Conservation (phyloP, 2,113 vertebrate genomes). For the Paralichthys olivaceus region DNA sequence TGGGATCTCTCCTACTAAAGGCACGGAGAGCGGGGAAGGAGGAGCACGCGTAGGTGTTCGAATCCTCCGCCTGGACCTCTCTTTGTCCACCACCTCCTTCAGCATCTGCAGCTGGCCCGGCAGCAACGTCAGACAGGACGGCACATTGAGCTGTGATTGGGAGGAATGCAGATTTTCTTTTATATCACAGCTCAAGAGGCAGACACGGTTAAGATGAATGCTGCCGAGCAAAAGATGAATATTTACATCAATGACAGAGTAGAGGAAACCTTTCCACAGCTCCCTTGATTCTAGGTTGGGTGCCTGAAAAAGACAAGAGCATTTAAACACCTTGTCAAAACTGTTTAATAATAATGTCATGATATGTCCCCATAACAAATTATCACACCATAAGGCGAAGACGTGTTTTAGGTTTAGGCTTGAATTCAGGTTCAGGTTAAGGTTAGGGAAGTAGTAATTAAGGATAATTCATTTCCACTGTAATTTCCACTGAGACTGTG, state of each 20-base stretch:
- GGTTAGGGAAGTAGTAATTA: no score
- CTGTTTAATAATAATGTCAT: no score
- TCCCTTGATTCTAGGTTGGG: slow-evolving; percentile 87
- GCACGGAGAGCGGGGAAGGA: slow-evolving; percentile 78
- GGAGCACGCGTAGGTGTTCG: slow-evolving; percentile 76
- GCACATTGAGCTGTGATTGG: slow-evolving; percentile 83
- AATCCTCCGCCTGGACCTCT: slow-evolving; percentile 79
- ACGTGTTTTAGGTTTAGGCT: no score
- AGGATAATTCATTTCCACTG: no score
- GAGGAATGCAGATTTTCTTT: not conserved
- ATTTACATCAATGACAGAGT: slow-evolving; percentile 87
- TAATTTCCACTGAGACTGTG: no score
- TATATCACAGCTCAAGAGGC: not conserved
- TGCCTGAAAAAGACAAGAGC: slow-evolving; percentile 70
- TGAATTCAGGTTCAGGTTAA: no score
- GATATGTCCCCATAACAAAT: no score
- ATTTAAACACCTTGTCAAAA: not conserved
- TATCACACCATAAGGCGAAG: no score
- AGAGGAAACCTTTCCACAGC: slow-evolving; percentile 91
- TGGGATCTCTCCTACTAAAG: slow-evolving; percentile 81
- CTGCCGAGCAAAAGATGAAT: slow-evolving; percentile 5
- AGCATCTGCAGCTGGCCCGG: slow-evolving; percentile 89
- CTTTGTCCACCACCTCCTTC: slow-evolving; percentile 85
- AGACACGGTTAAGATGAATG: not conserved
- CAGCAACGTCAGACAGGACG: slow-evolving; percentile 83